Evolutionary conservation across 2,888 invertebrate species (phyloP).

Genomic region (Itoplectis maculator): DNA sequence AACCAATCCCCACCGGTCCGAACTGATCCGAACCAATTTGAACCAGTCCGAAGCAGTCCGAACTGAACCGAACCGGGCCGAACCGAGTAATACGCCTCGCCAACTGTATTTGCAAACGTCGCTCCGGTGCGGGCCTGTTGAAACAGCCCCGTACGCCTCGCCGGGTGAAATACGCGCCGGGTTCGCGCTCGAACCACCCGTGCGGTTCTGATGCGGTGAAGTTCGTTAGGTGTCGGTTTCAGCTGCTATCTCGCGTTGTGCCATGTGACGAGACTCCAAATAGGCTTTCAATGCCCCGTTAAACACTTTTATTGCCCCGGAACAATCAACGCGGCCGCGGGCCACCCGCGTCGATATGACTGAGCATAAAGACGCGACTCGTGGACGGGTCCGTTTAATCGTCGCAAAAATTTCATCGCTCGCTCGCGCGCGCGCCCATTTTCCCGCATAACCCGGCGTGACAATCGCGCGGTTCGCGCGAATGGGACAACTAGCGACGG

Average conservation of each 20-base stretch:
- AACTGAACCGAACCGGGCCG: constrained; percentile 24
- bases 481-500: too few relatives aligned
- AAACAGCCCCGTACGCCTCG: constrained; percentile 52
- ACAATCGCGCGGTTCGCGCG: too few relatives aligned
- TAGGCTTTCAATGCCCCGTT: constrained; percentile 65
- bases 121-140: constrained; percentile 21
- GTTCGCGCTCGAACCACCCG: constrained; percentile 37
- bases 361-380: not conserved
- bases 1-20: too few relatives aligned
- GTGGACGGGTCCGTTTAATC: not conserved
- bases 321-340: not conserved
- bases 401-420: not conserved
- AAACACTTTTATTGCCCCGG: constrained; percentile 63
- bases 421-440: too few relatives aligned
- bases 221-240: constrained; percentile 70
- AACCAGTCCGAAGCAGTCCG: too few relatives aligned
- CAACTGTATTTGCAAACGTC: constrained; percentile 60
- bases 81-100: constrained; percentile 46
- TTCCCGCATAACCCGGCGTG: too few relatives aligned
- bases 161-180: constrained; percentile 9
- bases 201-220: constrained; percentile 59
- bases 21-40: too few relatives aligned
- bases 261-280: constrained; percentile 67
- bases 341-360: not conserved
- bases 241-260: constrained; percentile 32